Evolutionary conservation across 2,113 vertebrate genomes (phyloP).

Genomic region (human (Homo sapiens)): DNA sequence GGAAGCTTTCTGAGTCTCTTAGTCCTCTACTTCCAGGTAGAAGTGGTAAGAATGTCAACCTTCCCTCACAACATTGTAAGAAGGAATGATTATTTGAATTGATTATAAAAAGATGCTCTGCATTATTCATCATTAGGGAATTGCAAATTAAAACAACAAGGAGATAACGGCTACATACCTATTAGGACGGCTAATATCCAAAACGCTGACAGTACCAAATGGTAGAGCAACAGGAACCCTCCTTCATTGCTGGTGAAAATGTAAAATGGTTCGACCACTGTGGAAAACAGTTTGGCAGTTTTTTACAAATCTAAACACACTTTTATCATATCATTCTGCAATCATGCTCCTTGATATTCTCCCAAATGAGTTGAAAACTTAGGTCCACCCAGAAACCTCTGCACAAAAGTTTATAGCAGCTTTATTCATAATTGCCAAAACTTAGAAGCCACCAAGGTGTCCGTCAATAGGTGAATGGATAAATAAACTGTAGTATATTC

Average conservation of each 20-base stretch:
- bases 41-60: not conserved
- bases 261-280: not conserved
- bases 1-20: not conserved
- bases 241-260: not conserved
- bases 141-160: not conserved
- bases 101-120: not conserved
- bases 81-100: constrained; percentile 24
- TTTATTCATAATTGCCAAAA: constrained; percentile 12
- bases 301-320: not conserved
- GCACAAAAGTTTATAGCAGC: not conserved
- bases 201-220: not conserved
- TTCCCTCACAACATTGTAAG: not conserved
- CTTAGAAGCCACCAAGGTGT: not conserved
- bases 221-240: not conserved
- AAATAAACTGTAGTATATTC: not conserved
- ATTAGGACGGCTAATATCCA: not conserved
- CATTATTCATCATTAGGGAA: not conserved
- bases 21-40: not conserved
- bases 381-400: not conserved
- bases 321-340: not conserved
- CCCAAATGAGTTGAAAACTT: not conserved
- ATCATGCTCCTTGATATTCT: not conserved
- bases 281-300: not conserved
- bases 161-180: not conserved
- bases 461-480: not conserved